These are phyloP conservation scores for Bemisia tabaci DNA, from an alignment of 1,140 invertebrate genomes.

Conservation along the genomic window DNA sequence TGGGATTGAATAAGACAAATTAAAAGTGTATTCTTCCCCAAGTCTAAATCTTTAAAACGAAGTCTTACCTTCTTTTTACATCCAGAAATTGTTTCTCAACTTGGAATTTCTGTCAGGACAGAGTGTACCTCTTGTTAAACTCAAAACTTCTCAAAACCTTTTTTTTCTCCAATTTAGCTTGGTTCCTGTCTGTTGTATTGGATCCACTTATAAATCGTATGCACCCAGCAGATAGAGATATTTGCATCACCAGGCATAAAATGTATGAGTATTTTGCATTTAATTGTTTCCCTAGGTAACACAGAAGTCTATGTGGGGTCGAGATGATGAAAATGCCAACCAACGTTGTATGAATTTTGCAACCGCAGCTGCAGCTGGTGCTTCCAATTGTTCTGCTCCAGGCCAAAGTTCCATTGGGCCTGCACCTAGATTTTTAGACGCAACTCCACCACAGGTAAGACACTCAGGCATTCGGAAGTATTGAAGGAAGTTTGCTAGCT, in stretches of 20 bases:
- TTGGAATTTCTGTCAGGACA: too few species aligned
- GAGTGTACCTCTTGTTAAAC: conserved; percentile 12
- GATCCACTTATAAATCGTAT: neutral
- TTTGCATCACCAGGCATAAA: neutral
- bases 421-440: neutral
- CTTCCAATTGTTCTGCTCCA: conserved; percentile 30
- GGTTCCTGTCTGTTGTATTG: too few species aligned
- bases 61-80: too few species aligned
- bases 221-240: neutral
- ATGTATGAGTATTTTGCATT: conserved; percentile 1
- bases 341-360: conserved; percentile 55
- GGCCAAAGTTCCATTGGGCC: conserved; percentile 30
- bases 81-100: too few species aligned
- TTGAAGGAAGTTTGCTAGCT: neutral
- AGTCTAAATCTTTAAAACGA: too few species aligned
- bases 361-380: conserved; percentile 49
- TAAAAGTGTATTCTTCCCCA: too few species aligned
- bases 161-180: neutral
- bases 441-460: neutral
- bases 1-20: too few species aligned
- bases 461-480: neutral
- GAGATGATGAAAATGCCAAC: conserved; percentile 39
- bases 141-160: conserved; percentile 8
- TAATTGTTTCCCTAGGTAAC: conserved; percentile 35
- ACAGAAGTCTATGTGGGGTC: conserved; percentile 48